Percentiles rank a stretch among this genome's conserved stretches.
phyloP scores from a whole-genome alignment of 1,140 invertebrate species.

The Heliconius melpomene region DNA sequence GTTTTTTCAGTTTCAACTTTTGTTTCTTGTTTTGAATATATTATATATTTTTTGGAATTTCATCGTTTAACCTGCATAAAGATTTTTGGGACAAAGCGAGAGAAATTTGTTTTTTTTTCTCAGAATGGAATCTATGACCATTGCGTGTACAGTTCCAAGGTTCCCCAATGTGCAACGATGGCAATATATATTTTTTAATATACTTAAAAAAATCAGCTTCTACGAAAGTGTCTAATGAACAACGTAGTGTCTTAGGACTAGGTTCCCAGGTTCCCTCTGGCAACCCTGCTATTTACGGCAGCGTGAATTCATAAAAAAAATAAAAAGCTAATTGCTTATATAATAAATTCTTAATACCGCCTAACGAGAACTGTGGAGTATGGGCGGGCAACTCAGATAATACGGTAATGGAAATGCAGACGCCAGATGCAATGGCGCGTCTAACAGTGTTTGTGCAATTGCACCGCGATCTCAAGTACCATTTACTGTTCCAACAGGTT shows the following conservation, averaged over 20 bases:
- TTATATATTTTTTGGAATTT: neutral
- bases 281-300: too few relatives aligned
- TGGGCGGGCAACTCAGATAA: slow-evolving; percentile 34
- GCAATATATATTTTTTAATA: too few relatives aligned
- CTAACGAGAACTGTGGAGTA: slow-evolving; percentile 28
- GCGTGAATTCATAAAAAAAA: neutral
- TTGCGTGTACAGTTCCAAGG: too few relatives aligned
- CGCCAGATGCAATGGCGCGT: slow-evolving; percentile 33
- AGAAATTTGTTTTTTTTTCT: too few relatives aligned
- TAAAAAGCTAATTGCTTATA: neutral
- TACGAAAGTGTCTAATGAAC: too few relatives aligned
- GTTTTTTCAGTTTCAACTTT: neutral
- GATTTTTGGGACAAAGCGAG: too few relatives aligned
- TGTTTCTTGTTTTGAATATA: neutral
- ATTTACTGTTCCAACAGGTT: slow-evolving; percentile 43
- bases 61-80: neutral
- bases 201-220: too few relatives aligned
- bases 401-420: slow-evolving; percentile 38
- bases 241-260: neutral
- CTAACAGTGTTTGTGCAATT: slow-evolving; percentile 37
- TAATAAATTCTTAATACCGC: slow-evolving; percentile 28
- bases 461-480: slow-evolving; percentile 37
- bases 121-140: too few relatives aligned
- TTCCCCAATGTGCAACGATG: too few relatives aligned
- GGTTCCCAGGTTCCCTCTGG: neutral